These are phyloP conservation scores for Lordiphosa andalusiaca DNA, from an alignment of 2,888 invertebrate species.

Conservation along the genomic window DNA sequence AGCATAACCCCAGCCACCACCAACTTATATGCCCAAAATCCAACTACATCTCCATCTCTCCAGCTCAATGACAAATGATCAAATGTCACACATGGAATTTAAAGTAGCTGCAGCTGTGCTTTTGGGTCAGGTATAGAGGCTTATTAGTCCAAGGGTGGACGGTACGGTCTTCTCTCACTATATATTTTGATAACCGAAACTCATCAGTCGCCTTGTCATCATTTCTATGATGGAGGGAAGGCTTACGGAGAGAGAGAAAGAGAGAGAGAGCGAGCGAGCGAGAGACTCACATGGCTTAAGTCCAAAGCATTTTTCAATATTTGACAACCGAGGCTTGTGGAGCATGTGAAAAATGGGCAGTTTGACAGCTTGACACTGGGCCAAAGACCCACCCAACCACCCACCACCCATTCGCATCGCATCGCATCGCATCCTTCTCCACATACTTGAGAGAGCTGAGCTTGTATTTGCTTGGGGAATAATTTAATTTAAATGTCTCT, in stretches of 20 bases:
- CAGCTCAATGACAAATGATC: constrained; percentile 71
- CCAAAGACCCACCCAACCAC: constrained; percentile 25
- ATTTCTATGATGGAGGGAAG: constrained; percentile 71
- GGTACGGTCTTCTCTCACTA: constrained; percentile 38
- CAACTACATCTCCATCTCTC: constrained; percentile 14
- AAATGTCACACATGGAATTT: constrained; percentile 76
- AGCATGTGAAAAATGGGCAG: constrained; percentile 68
- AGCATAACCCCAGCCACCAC: constrained; percentile 46
- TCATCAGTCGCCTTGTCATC: constrained; percentile 64
- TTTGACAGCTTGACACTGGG: constrained; percentile 74
- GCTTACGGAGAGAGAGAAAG: constrained; percentile 55
- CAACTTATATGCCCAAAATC: constrained; percentile 10
- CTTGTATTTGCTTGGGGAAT: constrained; percentile 46
- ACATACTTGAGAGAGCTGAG: constrained; percentile 16
- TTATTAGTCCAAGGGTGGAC: constrained; percentile 57
- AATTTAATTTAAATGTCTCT: constrained; percentile 59
- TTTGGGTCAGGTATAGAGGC: constrained; percentile 22
- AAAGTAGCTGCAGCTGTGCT: constrained; percentile 66
- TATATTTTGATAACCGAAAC: constrained; percentile 64
- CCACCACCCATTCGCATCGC: constrained; percentile 12
- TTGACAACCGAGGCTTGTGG: constrained; percentile 44
- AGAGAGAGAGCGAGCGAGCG: constrained; percentile 26
- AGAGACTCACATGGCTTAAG: constrained; percentile 32
- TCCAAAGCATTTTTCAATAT: constrained; percentile 71
- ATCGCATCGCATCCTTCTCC: not conserved